Conservation (phyloP, 2,113 vertebrate genomes). For the Gracilinanus agilis region DNA sequence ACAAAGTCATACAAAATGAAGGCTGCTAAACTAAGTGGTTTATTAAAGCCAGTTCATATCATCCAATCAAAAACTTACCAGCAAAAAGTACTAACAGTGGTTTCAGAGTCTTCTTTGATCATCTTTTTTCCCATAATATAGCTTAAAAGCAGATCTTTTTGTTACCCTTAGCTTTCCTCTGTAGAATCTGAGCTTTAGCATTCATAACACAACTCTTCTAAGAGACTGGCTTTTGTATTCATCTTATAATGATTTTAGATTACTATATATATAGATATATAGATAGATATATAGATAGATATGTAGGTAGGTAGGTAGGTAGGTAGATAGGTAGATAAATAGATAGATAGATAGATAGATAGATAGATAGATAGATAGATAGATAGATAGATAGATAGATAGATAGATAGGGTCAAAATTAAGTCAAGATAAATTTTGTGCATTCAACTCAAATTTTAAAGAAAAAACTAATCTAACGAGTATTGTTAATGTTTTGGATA, state of each 20-base stretch:
- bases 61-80: not conserved
- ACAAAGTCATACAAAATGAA: not conserved
- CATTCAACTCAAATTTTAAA: constrained; percentile 44
- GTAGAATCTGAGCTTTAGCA: not conserved
- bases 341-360: too few species aligned
- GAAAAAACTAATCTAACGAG: constrained; percentile 17
- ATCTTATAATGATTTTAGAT: not conserved
- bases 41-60: not conserved
- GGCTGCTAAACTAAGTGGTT: not conserved
- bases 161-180: not conserved
- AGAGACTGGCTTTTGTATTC: not conserved
- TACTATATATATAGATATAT: not conserved
- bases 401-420: not conserved
- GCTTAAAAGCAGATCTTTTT: not conserved
- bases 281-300: too few species aligned
- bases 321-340: too few species aligned
- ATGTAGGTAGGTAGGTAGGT: too few species aligned
- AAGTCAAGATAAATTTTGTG: not conserved
- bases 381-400: too few species aligned
- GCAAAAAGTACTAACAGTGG: not conserved
- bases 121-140: not conserved
- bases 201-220: not conserved
- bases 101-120: not conserved
- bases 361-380: too few species aligned
- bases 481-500: constrained; percentile 25